phyloP scores from a whole-genome alignment of 1,140 invertebrate genomes.

The Achroia grisella region DNA sequence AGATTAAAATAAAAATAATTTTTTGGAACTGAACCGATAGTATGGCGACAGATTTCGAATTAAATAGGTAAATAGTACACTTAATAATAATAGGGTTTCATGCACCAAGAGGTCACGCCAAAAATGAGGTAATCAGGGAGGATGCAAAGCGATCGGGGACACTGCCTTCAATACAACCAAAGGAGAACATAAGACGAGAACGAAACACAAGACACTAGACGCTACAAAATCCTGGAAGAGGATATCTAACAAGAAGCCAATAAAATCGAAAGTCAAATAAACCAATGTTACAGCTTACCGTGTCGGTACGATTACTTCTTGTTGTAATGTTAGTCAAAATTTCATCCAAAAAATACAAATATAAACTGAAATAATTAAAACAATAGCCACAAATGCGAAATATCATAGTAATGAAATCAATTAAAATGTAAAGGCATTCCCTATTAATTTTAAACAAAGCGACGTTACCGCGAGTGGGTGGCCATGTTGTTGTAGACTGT shows the following conservation, averaged over 20 bases:
- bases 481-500: constrained; percentile 7
- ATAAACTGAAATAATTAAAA: constrained; percentile 27
- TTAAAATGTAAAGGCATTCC: constrained; percentile 43
- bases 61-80: constrained; percentile 25
- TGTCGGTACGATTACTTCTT: constrained; percentile 30
- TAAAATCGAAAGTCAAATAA: constrained; percentile 29
- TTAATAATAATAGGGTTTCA: constrained; percentile 48
- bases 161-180: constrained; percentile 71
- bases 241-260: constrained; percentile 33
- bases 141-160: constrained; percentile 72
- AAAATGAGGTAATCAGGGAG: constrained; percentile 54
- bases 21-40: constrained; percentile 25
- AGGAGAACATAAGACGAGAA: constrained; percentile 58
- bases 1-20: constrained; percentile 29
- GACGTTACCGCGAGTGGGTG: constrained; percentile 32
- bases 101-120: constrained; percentile 73
- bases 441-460: constrained; percentile 26
- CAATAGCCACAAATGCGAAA: constrained; percentile 30
- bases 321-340: constrained; percentile 37
- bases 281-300: constrained; percentile 37
- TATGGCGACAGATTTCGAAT: constrained; percentile 32
- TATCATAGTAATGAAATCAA: constrained; percentile 29
- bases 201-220: constrained; percentile 43
- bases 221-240: constrained; percentile 36
- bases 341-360: constrained; percentile 20